A percentile compares a stretch with the other conserved stretches of the same genome.
These are phyloP conservation scores for Xyrauchen texanus DNA, from an alignment of 2,113 vertebrate species.

Conservation along the genomic window DNA sequence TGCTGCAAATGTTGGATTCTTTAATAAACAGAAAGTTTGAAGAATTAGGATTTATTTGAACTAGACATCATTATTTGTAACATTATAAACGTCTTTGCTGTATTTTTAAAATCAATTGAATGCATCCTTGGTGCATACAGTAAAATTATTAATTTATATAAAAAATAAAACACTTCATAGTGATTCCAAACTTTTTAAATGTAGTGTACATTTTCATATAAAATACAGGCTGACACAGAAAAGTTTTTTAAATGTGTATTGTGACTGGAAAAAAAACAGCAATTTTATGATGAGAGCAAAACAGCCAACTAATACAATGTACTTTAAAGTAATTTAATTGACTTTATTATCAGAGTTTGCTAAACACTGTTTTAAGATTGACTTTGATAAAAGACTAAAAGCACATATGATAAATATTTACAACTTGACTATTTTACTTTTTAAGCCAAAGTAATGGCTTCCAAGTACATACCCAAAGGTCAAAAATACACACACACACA, in stretches of 20 bases:
- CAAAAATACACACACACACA: constrained; percentile 44
- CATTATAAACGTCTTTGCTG: too few species aligned
- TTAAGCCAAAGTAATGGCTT: constrained; percentile 58
- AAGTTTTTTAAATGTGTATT: constrained; percentile 46
- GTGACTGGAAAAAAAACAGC: constrained; percentile 14
- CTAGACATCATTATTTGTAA: too few species aligned
- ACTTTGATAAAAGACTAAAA: constrained; percentile 40
- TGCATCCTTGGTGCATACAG: too few species aligned
- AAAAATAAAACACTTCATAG: too few species aligned
- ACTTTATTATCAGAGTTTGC: constrained; percentile 19
- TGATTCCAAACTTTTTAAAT: too few species aligned
- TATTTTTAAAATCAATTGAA: too few species aligned
- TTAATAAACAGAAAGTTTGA: too few species aligned
- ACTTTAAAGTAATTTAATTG: constrained; percentile 36
- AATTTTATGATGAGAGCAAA: constrained; percentile 15
- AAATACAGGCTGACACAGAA: constrained; percentile 6
- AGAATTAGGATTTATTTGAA: too few species aligned
- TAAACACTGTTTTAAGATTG: constrained; percentile 33
- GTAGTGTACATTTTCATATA: neutral
- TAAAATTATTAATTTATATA: too few species aligned
- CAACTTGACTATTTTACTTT: constrained; percentile 55
- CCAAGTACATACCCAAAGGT: constrained; percentile 48
- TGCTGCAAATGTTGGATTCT: too few species aligned
- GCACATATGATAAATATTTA: constrained; percentile 73
- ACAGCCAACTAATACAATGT: constrained; percentile 42